These are phyloP conservation scores for Pagrus major DNA, from an alignment of 2,113 vertebrate genomes.

Conservation along the genomic window DNA sequence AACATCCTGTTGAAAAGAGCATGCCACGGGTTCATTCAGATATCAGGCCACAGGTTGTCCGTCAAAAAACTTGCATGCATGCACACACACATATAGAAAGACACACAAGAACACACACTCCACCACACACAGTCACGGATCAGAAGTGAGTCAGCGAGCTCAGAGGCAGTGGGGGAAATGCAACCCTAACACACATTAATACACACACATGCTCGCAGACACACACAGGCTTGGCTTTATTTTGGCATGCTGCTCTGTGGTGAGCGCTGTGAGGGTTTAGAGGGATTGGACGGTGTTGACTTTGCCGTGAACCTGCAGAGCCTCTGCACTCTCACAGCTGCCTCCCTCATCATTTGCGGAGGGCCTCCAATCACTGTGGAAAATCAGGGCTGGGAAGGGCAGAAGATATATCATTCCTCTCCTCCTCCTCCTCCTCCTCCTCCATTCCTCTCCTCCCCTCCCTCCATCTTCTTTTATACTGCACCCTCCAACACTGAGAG, in stretches of 20 bases:
- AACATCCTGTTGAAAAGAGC: background rate
- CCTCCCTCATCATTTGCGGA: conserved; percentile 69
- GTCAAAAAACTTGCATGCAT: background rate
- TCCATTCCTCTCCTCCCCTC: conserved; percentile 6
- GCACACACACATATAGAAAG: background rate
- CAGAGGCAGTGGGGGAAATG: conserved; percentile 3
- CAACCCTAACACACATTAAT: conserved; percentile 17
- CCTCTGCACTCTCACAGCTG: conserved; percentile 72
- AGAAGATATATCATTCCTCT: conserved; percentile 63
- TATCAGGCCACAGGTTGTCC: background rate
- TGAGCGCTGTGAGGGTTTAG: conserved; percentile 64
- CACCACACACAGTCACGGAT: conserved; percentile 13
- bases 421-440: conserved; percentile 24
- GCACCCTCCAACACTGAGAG: conserved; percentile 31
- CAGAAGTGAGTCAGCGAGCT: conserved; percentile 1
- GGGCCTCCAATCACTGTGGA: conserved; percentile 71
- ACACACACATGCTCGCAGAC: conserved; percentile 7
- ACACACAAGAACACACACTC: background rate
- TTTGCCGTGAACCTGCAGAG: conserved; percentile 76
- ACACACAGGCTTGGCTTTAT: conserved; percentile 47
- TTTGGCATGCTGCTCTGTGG: conserved; percentile 59
- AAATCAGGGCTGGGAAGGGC: conserved; percentile 62
- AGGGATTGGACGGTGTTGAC: conserved; percentile 74
- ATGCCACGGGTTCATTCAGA: conserved; percentile 27
- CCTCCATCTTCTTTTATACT: conserved; percentile 30